Conservation (phyloP, 2,113 vertebrate species). For the Ammodramus savannarum region DNA sequence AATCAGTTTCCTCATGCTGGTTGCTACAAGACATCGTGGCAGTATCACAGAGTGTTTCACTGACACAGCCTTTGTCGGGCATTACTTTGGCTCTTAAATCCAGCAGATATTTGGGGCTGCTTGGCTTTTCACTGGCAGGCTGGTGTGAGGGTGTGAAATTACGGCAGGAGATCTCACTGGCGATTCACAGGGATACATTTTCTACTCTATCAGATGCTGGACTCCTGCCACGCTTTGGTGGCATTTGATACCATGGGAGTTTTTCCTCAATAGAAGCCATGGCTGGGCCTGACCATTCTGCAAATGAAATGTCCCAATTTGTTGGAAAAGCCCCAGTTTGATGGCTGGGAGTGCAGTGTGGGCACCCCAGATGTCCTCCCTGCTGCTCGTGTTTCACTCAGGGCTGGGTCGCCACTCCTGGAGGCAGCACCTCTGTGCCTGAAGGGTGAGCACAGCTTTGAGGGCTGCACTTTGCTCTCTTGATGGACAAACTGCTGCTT, state of each 20-base stretch:
- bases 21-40: background rate
- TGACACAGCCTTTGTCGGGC: background rate
- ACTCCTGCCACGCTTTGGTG: background rate
- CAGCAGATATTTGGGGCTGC: background rate
- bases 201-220: conserved; percentile 37
- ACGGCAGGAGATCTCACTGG: background rate
- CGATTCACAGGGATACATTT: background rate
- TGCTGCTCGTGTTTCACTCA: background rate
- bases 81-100: background rate
- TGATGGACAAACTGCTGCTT: background rate
- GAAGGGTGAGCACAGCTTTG: background rate
- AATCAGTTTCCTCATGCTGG: background rate
- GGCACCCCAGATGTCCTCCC: background rate
- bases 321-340: background rate
- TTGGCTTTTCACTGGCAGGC: background rate
- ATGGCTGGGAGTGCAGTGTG: background rate
- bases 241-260: conserved; percentile 35
- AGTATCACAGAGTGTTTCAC: background rate
- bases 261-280: background rate
- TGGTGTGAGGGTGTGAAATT: conserved; percentile 36
- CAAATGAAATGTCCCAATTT: background rate
- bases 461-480: background rate
- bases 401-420: background rate
- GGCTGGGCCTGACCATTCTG: background rate
- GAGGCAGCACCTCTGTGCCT: background rate